Evolutionary conservation across 23 tunicate genomes (phyloP).

Genomic region (Halocynthia aurantium): DNA sequence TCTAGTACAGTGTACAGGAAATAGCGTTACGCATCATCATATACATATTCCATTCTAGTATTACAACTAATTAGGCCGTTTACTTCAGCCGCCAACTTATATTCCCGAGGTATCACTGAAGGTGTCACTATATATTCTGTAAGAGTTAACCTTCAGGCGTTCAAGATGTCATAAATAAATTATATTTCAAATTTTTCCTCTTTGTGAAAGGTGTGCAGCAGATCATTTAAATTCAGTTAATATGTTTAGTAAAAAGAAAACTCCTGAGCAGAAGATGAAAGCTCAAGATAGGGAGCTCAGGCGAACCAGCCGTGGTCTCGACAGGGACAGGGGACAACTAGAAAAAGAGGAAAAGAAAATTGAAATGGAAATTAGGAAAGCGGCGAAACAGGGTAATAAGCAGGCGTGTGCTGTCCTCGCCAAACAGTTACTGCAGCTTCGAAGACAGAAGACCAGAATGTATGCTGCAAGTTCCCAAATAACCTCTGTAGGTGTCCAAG

Average conservation of each 20-base stretch:
- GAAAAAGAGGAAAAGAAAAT: slow-evolving; percentile 95
- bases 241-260: slow-evolving; percentile 93
- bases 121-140: too few relatives aligned
- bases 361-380: slow-evolving; percentile 90
- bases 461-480: slow-evolving; percentile 80
- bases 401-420: slow-evolving; percentile 88
- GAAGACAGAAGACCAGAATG: slow-evolving; percentile 86
- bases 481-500: slow-evolving; percentile 69
- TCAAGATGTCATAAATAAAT: too few relatives aligned
- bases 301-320: slow-evolving; percentile 66
- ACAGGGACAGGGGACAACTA: slow-evolving; percentile 61
- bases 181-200: too few relatives aligned
- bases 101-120: too few relatives aligned
- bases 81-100: too few relatives aligned
- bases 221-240: too few relatives aligned
- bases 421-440: slow-evolving; percentile 76
- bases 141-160: too few relatives aligned
- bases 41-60: too few relatives aligned
- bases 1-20: too few relatives aligned
- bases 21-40: too few relatives aligned
- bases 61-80: too few relatives aligned
- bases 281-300: slow-evolving; percentile 88
- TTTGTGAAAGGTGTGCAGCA: too few relatives aligned
- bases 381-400: slow-evolving; percentile 93
- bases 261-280: slow-evolving; percentile 83